A percentile compares a stretch with the other conserved stretches of the same genome.
Evolutionary conservation across 2,113 vertebrate species (phyloP).

Genomic region (Anguilla japonica): DNA sequence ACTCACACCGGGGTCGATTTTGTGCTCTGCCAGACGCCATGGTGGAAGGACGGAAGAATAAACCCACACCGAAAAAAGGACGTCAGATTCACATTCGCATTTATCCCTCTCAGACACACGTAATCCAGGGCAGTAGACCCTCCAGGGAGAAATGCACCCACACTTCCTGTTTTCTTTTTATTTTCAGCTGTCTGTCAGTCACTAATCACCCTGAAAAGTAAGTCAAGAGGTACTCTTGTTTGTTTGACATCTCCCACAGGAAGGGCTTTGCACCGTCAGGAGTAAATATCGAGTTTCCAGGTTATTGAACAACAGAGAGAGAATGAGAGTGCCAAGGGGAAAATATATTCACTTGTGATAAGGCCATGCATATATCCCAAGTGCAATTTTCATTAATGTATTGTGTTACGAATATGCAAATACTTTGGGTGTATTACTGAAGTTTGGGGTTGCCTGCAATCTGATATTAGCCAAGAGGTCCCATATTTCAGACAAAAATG

Average conservation of each 20-base stretch:
- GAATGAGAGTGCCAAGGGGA: no score
- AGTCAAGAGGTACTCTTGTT: neutral
- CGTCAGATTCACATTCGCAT: neutral
- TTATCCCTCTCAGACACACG: neutral
- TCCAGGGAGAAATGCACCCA: neutral
- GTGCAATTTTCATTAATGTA: no score
- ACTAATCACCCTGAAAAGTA: neutral
- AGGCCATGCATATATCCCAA: no score
- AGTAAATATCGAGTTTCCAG: neutral
- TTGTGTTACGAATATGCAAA: no score
- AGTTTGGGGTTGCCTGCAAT: no score
- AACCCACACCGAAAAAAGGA: neutral
- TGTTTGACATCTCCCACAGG: neutral
- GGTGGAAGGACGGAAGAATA: neutral
- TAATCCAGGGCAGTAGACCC: neutral
- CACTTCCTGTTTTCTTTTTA: neutral
- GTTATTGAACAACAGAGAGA: neutral
- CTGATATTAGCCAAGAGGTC: no score
- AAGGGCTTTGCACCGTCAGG: neutral
- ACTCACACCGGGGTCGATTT: neutral
- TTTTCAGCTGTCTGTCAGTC: constrained; percentile 6
- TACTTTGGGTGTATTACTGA: no score
- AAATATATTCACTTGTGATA: no score
- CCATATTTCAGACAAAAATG: no score
- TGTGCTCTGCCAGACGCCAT: constrained; percentile 1